Evolutionary conservation across 1,140 invertebrate species (phyloP).

Genomic region (Steinernema feltiae): DNA sequence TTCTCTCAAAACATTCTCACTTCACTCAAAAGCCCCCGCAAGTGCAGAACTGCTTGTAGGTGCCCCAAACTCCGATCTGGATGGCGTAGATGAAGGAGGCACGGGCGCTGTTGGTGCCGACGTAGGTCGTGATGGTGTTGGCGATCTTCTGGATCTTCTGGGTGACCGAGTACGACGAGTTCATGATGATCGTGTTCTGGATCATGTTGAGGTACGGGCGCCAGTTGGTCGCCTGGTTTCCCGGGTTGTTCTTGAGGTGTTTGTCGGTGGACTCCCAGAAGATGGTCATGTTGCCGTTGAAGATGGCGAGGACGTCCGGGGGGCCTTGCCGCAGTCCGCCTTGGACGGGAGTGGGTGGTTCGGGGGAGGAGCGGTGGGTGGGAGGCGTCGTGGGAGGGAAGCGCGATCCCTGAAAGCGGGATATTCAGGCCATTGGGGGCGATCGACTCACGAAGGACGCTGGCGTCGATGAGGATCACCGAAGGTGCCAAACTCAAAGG

Average conservation of each 20-base stretch:
- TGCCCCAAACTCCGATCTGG: too few relatives aligned
- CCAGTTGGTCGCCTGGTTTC: background rate
- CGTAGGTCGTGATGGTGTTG: background rate
- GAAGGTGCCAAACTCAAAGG: background rate
- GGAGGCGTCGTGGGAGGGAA: background rate
- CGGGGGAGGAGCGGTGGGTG: background rate
- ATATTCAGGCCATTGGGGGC: background rate
- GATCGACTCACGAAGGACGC: background rate
- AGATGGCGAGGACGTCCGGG: background rate
- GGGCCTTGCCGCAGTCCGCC: background rate
- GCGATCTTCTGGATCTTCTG: background rate
- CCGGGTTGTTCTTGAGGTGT: background rate
- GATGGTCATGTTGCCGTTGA: conserved; percentile 2
- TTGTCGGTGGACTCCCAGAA: background rate
- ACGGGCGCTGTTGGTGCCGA: background rate
- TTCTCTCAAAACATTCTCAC: too few relatives aligned
- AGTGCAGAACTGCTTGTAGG: too few relatives aligned
- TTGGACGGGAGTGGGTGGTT: background rate
- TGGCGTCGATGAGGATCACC: conserved; percentile 9
- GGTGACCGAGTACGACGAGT: background rate
- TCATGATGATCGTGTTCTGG: background rate
- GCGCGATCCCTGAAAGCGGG: background rate
- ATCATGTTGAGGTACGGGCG: background rate
- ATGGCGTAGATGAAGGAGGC: background rate
- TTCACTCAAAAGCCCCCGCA: too few relatives aligned